These are phyloP conservation scores for Gadopsis marmoratus DNA, from an alignment of 2,797 vertebrate genomes.

Conservation along the genomic window DNA sequence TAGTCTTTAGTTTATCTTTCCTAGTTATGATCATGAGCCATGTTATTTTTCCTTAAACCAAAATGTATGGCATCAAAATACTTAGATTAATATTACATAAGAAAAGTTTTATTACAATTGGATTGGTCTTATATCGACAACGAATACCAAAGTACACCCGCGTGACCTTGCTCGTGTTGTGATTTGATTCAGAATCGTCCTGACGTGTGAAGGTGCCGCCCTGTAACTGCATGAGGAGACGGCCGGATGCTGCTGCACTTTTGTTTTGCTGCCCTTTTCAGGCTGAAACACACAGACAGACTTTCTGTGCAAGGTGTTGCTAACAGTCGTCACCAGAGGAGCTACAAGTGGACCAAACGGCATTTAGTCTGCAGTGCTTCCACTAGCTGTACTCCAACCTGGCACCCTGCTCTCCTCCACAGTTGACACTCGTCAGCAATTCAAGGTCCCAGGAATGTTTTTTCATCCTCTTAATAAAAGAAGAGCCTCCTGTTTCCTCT, in stretches of 20 bases:
- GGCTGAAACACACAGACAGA: conserved; percentile 25
- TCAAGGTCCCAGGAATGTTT: neutral
- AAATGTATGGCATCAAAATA: neutral
- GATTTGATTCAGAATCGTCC: conserved; percentile 11
- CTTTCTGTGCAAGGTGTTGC: conserved; percentile 4
- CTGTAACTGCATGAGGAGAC: neutral
- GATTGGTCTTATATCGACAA: neutral
- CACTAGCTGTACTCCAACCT: neutral
- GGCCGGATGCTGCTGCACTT: conserved; percentile 40
- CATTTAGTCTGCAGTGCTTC: conserved; percentile 3
- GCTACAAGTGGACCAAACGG: neutral
- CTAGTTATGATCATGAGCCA: neutral
- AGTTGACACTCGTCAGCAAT: neutral
- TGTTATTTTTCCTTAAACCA: no score
- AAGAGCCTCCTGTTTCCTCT: neutral
- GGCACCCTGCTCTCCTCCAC: neutral
- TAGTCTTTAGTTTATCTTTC: neutral
- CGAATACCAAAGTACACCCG: neutral
- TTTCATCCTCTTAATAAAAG: conserved; percentile 1
- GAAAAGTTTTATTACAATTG: neutral
- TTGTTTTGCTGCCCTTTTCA: conserved; percentile 58
- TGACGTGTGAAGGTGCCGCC: conserved; percentile 1
- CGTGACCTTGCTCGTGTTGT: neutral
- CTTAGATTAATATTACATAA: neutral
- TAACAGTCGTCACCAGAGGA: conserved; percentile 1